Evolutionary conservation across 2,888 invertebrate genomes (phyloP), one percentile per base, ranked within the genome.

Genomic region (Dynastes tityus): DNA sequence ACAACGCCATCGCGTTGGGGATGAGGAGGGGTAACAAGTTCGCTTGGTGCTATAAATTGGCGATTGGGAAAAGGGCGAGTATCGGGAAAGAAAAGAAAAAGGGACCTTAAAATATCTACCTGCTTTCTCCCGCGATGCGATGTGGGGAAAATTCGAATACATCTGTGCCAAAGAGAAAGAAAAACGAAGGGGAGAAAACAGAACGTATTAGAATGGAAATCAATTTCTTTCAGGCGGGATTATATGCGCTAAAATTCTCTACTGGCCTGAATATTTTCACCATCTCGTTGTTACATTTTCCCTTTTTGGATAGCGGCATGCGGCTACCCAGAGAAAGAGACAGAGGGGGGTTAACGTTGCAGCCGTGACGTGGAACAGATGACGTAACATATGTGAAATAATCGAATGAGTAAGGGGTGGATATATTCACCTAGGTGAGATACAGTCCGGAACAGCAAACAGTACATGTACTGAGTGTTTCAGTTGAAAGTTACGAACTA

Each of bases 311-410:
- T 29, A 29, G 2, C 8, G 11, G 11, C 8, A 2, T 55, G 16
- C 55, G 61, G 29, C 29, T 27, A 61, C 1, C 29, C 8, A 22
- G 11, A 22, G 29, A 27, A 11, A 6, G 61, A 61, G 67, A 67
- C 1, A n/a, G 9, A 9, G 32, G 29, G 70, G 53, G 32, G 53
- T 32, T 29, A 55, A n/a, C 32, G 32, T 13, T 70, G 70, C 53
- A 70, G 70, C 53, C 70, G 53, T 70, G 70, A 51, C 70, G 70
- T 70, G 32, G 22, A 70, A 53, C 70, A 70, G 53, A 53, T 70
- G 70, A 51, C 55, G 53, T 70, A 70, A 53, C 70, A 70, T n/a
- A 45, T 40, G 67, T 70, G 70, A 51, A 70, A 70, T 70, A 70
- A 70, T 70, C 70, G 70, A 53, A 27, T 27, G 53, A 55, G 2